Evolutionary conservation across 2,888 invertebrate genomes (phyloP), one percentile per base, ranked within the genome.

Genomic region (Amphipyra tragopoginis): DNA sequence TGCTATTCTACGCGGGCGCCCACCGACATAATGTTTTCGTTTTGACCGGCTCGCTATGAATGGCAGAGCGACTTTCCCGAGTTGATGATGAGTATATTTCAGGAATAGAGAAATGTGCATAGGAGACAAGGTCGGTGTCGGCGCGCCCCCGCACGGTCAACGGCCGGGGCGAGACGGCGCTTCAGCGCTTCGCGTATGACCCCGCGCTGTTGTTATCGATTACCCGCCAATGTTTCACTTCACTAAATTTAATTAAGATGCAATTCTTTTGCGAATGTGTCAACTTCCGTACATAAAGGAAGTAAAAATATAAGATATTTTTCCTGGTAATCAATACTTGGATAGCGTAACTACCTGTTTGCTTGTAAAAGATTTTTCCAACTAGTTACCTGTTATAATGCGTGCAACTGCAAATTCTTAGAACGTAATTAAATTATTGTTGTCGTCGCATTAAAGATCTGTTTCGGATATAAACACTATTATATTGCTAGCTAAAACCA

Each of bases 111-210:
- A 75, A 75, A 72, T 72, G 75, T 79, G 72, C 75, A 77, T 80
- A 82, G 83, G 87, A 80, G 79, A 84, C 91, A 93, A 93, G 92
- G 92, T 90, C 89, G 88, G 75, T 64, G 73, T 89, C 65, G 89
- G 83, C 89, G 87, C 89, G 86, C 90, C 89, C 85, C 86, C 88
- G 85, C 84, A 81, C 90, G 92, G 93, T 93, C 92, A 93, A 92
- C 88, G 93, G 87, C 92, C 92, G 88, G 69, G 84, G 71, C 84
- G 83, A 85, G 86, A 82, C 88, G 83, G 84, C 86, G 86, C 84
- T 87, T 83, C 86, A 86, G 87, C 86, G 87, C 82, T 88, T 86
- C 85, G 80, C 82, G 75, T 86, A 82, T 84, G 83, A 87, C 86
- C 85, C 86, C 86, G 89, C 89, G 85, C 83, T 87, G 76, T 87